Evolutionary conservation across 2,888 invertebrate genomes (phyloP).

Genomic region (Nebria brevicollis): DNA sequence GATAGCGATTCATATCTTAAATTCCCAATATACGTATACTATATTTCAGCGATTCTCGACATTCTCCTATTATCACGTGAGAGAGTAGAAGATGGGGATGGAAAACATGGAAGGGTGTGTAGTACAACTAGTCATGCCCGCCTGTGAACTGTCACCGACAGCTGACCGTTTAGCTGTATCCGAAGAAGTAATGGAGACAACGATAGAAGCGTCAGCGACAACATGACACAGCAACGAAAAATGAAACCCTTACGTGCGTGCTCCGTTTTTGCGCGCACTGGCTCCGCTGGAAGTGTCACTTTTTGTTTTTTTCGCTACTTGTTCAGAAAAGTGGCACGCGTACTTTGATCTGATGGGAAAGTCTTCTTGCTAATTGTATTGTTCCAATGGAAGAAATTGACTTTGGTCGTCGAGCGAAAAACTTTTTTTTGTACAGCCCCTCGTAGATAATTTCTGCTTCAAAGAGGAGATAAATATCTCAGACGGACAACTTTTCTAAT

Average conservation of each 20-base stretch:
- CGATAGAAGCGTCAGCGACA: not conserved
- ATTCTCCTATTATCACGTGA: not conserved
- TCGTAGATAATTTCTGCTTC: slow-evolving; percentile 9
- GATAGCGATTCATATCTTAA: no score
- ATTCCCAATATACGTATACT: no score
- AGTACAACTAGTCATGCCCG: slow-evolving; percentile 19
- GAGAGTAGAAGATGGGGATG: not conserved
- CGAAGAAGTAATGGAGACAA: not conserved
- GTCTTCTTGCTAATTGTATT: slow-evolving; percentile 3
- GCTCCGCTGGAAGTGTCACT: not conserved
- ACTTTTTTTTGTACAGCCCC: not conserved
- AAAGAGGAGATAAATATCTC: slow-evolving; percentile 12
- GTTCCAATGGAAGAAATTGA: not conserved
- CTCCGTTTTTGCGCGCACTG: slow-evolving; percentile 3
- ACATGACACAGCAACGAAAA: slow-evolving; percentile 19
- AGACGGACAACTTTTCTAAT: slow-evolving; percentile 23
- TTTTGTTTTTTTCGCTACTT: not conserved
- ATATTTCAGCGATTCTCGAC: not conserved
- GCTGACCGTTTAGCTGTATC: slow-evolving; percentile 17
- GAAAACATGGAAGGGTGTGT: slow-evolving; percentile 4
- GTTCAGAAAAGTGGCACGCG: not conserved
- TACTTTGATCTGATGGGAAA: not conserved
- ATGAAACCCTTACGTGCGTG: not conserved
- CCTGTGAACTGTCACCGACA: slow-evolving; percentile 18
- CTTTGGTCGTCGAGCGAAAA: not conserved